Percentiles rank a stretch among this genome's conserved stretches.
Conservation (phyloP, 2,888 invertebrate species). For the Phasia obesa region DNA sequence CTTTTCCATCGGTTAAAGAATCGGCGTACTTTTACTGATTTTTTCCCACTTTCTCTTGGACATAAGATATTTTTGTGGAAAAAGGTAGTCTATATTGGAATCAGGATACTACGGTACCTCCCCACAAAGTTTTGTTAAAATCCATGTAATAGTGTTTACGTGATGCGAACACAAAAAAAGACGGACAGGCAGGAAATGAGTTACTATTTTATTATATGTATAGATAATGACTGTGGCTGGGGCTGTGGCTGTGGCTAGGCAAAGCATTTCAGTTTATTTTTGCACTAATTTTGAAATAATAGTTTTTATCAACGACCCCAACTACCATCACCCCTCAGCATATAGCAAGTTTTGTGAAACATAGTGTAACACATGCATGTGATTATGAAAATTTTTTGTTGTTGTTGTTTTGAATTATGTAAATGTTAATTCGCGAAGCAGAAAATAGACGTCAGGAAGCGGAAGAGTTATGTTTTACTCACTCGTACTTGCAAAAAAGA, state of each 20-base stretch:
- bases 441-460: slow-evolving; percentile 40
- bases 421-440: background rate
- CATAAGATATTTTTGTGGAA: no score
- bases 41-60: no score
- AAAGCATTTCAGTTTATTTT: slow-evolving; percentile 47
- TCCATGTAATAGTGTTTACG: no score
- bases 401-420: no score
- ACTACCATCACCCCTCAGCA: background rate
- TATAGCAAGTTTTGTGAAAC: background rate
- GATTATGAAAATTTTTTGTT: slow-evolving; percentile 21
- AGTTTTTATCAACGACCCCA: slow-evolving; percentile 51
- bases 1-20: no score
- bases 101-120: no score
- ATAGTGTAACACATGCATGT: slow-evolving; percentile 58
- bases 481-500: background rate
- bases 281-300: slow-evolving; percentile 60
- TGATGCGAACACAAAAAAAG: no score
- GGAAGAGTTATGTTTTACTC: slow-evolving; percentile 46
- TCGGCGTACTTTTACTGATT: no score
- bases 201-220: no score
- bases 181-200: no score
- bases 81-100: no score
- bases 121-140: no score
- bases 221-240: slow-evolving; percentile 45
- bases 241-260: background rate